phyloP scores from a whole-genome alignment of 2,888 invertebrate species.

The Orchesellides sinensis region DNA sequence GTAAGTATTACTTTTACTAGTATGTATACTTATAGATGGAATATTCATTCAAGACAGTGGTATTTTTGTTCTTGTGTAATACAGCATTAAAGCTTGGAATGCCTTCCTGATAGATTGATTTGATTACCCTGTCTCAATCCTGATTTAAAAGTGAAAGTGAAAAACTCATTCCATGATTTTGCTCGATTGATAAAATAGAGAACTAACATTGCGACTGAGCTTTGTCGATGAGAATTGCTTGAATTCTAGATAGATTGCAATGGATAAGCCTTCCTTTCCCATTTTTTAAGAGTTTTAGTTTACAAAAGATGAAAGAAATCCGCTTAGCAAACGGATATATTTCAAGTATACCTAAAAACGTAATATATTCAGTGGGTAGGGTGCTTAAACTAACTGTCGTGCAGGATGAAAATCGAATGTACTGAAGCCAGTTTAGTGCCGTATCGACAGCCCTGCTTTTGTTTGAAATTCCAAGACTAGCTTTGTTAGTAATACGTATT shows the following conservation, averaged over 20 bases:
- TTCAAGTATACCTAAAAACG: too few relatives aligned
- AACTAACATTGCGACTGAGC: neutral
- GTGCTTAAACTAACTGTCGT: too few relatives aligned
- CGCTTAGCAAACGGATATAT: neutral
- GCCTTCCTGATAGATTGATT: slow-evolving; percentile 70
- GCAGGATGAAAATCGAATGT: slow-evolving; percentile 7
- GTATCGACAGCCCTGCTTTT: slow-evolving; percentile 1
- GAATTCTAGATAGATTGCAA: neutral
- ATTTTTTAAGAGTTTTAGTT: neutral
- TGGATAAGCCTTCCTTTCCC: slow-evolving; percentile 5
- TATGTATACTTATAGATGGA: neutral
- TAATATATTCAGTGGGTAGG: too few relatives aligned
- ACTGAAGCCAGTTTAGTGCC: slow-evolving; percentile 2
- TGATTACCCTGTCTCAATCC: slow-evolving; percentile 67
- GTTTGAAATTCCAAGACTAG: too few relatives aligned
- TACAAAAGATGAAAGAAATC: neutral
- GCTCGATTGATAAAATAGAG: slow-evolving; percentile 51
- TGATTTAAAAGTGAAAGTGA: slow-evolving; percentile 69
- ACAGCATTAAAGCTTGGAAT: slow-evolving; percentile 48
- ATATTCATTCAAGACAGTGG: neutral
- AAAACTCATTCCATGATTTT: slow-evolving; percentile 56
- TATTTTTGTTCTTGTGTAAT: neutral
- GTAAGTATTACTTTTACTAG: neutral
- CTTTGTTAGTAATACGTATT: neutral
- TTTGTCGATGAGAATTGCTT: neutral